These are phyloP conservation scores for Edolisoma coerulescens DNA, from an alignment of 2,113 vertebrate genomes.

Conservation along the genomic window DNA sequence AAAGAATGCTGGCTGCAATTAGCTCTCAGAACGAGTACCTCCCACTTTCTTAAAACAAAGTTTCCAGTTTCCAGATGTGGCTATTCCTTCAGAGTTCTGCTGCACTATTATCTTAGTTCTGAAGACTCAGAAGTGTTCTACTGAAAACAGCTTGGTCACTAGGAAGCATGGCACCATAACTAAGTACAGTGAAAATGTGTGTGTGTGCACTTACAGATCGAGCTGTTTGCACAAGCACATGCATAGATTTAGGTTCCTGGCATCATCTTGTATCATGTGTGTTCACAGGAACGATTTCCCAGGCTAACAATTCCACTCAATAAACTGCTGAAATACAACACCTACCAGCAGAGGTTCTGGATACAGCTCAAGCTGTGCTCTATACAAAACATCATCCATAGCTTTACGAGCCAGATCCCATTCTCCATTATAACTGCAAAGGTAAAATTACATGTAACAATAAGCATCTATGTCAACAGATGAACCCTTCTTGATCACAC, in stretches of 20 bases:
- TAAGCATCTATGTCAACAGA: neutral
- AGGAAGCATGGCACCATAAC: neutral
- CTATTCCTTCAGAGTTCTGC: neutral
- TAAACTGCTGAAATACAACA: neutral
- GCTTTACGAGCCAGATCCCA: conserved; percentile 92
- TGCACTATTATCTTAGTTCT: neutral
- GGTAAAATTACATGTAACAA: neutral
- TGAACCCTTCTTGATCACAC: neutral
- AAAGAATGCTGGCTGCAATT: neutral
- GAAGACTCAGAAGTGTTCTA: neutral
- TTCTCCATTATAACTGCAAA: conserved; percentile 92
- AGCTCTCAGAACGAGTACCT: neutral
- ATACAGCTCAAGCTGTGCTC: conserved; percentile 93
- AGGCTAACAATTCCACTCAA: neutral
- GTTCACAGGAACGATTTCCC: neutral
- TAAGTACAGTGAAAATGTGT: neutral
- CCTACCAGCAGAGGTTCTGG: conserved; percentile 95
- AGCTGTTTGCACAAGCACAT: neutral
- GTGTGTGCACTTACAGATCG: neutral
- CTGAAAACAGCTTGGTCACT: neutral
- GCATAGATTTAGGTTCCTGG: neutral
- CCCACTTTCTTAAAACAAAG: neutral
- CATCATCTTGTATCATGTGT: accelerated
- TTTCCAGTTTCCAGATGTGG: neutral
- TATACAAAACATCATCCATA: conserved; percentile 92